Base-by-base conservation (phyloP, 2,888 invertebrate species). In the Oxycera nigricornis region DNA sequence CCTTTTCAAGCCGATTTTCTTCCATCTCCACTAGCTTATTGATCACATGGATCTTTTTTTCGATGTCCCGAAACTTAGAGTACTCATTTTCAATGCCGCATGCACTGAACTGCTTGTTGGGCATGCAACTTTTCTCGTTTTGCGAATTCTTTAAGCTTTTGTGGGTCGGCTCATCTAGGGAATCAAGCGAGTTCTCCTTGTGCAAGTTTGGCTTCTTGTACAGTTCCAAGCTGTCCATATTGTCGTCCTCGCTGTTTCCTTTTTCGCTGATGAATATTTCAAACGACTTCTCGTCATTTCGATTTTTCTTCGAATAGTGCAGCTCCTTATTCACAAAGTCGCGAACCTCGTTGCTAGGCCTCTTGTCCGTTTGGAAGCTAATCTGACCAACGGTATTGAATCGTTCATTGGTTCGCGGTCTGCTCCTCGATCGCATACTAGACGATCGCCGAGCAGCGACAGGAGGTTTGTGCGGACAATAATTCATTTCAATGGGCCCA, bases 391-490 rank as follows among this genome's bases (percentile, higher is more conserved):
- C 85, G 0, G 85, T 84, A 74, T 85, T 84, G 52, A 83, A 85
- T 11, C 84, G 81, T 9, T 85, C 86, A 2, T 84, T 84, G 41
- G 83, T 82, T 81, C 88, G 86, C 35, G 84, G 83, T 1, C 83
- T 81, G 57, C 88, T 87, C 76, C 88, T 88, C 39, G 89, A 85
- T 79, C 89, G 88, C 59, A 89, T 87, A 22, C 91, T 91, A 2
- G 91, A 90, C 7, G 91, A 90, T 50, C 91, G 86, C 70, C 91
- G 88, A 0, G 90, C 88, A 0, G 91, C 91, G 81, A 92, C 91
- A 0, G 92, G 92, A 0, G 92, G 92, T 79, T 92, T 92, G 79
- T 92, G 92, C 0, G 90, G 90, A 0, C 92, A 90, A 80, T 88
- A 88, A 67, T 88, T 87, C 87, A 88, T 87, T 1, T 86, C 86